Evolutionary conservation across 2,888 invertebrate genomes (phyloP).

Genomic region (Epiblema foenella): DNA sequence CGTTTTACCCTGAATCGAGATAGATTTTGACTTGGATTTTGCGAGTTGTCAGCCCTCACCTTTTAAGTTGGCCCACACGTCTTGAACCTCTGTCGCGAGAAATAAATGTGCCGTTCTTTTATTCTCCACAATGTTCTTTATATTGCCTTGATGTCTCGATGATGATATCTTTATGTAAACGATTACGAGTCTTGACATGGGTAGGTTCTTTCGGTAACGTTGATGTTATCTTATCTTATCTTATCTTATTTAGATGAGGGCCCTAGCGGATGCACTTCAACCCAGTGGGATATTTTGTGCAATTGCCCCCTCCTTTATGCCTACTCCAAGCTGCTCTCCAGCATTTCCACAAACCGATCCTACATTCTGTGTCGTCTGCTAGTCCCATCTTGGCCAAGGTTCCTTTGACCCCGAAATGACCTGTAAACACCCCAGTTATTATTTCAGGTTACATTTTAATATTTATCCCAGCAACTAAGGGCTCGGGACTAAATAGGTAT

Average conservation of each 20-base stretch:
- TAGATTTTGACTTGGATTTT: constrained; percentile 39
- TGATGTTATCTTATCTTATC: too few relatives aligned
- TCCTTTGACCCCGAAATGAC: too few relatives aligned
- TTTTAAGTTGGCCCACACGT: constrained; percentile 13
- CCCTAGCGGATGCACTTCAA: too few relatives aligned
- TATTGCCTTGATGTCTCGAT: neutral
- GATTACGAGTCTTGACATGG: constrained; percentile 23
- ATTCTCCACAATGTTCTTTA: too few relatives aligned
- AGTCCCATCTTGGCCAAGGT: too few relatives aligned
- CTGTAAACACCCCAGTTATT: too few relatives aligned
- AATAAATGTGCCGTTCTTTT: constrained; percentile 17
- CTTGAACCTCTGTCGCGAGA: constrained; percentile 6
- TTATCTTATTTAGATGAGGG: too few relatives aligned
- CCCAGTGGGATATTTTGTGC: too few relatives aligned
- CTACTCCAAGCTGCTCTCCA: too few relatives aligned
- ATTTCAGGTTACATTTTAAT: constrained; percentile 36
- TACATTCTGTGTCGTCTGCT: too few relatives aligned
- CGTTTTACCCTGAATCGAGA: constrained; percentile 38
- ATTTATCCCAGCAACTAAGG: constrained; percentile 21
- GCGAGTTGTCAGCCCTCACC: constrained; percentile 32
- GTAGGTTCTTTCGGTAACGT: constrained; percentile 22
- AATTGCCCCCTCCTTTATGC: too few relatives aligned
- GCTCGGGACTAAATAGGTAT: neutral
- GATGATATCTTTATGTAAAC: constrained; percentile 20
- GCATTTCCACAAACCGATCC: too few relatives aligned